Base-by-base conservation (phyloP, 2,888 invertebrate species). In the Campoplex nolae region DNA sequence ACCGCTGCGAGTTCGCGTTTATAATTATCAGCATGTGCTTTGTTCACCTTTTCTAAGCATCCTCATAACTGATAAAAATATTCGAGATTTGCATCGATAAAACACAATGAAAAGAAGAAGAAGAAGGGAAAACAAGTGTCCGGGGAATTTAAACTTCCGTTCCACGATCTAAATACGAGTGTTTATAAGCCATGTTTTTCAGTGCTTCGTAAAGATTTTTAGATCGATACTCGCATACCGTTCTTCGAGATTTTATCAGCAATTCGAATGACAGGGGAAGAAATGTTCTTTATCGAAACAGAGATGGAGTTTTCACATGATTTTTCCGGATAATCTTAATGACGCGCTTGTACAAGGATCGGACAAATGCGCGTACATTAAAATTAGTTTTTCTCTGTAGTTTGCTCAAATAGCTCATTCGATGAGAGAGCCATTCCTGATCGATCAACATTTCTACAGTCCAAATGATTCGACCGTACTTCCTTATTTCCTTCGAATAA, bases 11-110 rank as follows among this genome's bases (percentile, higher is more conserved):
- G 16, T 78, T 23, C 45, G 13, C 3, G 28, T 11, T 48, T 28
- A 62, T 32, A 62, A 62, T 62, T 62, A 62, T 32, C 62, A 62
- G 32, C 16, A 32, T 32, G 32, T 62, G 32, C 62, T 62, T 62
- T 16, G 32, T 62, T 32, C 62, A 62, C 62, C 32, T 62, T 62
- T 62, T 62, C 62, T 62, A 62, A 62, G 62, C 62, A 62, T 62
- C 32, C 62, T 62, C 62, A 28, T 32, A 62, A 6, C 16, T 32
- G 13, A 32, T 32, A n/a, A 32, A 62, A 62, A 13, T 32, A 16
- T 62, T 32, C 62, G 32, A 62, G 62, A 62, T 62, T 32, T 62
- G 62, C 32, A 7, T 62, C 32, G 62, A 62, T 62, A 62, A 9
- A 16, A 32, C 16, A 62, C 62, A 32, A 32, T 51, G 51, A 51